Evolutionary conservation across 2,113 vertebrate species (phyloP), one percentile per base, ranked within the genome.

Genomic region (Thalassoma bifasciatum): DNA sequence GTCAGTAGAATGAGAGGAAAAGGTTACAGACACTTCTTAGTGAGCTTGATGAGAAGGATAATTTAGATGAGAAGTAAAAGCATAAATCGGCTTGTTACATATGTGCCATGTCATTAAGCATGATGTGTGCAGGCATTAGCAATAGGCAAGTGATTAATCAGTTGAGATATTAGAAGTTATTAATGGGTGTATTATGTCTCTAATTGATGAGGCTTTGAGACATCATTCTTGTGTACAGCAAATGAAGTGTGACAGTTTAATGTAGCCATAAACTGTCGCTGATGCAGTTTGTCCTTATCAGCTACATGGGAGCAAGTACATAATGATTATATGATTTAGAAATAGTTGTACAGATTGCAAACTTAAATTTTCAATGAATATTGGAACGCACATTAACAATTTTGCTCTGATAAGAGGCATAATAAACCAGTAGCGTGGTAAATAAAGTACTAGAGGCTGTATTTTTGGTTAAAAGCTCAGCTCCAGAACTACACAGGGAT

Each of bases 1-100:
- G 74, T 61, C 65, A 89, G 70, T 80, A 80, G 66, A 84, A 77
- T 79, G 73, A 56, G 42, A 86, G 77, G 68, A 82, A 81, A 87
- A 66, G 49, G 56, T 92, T 86, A 89, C 70, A 82, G 59, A 91
- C 72, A 74, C 75, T 69, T 85, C 44, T 34, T 57, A 81, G 64
- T 79, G 65, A 72, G 63, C 56, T 54, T 47, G 56, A 83, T 86
- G 80, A 76, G 16, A 75, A 71, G 10, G 23, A 82, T 54, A 66
- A 86, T 56, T 34, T 68, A 67, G 52, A 67, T 67, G 72, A 64
- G 72, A 82, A 50, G 50, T 77, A 77, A 86, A 21, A 26, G 12
- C 47, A 74, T 49, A n/a, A 46, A 64, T 70, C 66, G 52, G 75
- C 50, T 75, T 64, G 66, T 75, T 80, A 59, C 59, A 42, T 80